A percentile compares a stretch with the other conserved stretches of the same genome.
Conservation (phyloP, 2,888 invertebrate genomes). For the Apamea anceps region DNA sequence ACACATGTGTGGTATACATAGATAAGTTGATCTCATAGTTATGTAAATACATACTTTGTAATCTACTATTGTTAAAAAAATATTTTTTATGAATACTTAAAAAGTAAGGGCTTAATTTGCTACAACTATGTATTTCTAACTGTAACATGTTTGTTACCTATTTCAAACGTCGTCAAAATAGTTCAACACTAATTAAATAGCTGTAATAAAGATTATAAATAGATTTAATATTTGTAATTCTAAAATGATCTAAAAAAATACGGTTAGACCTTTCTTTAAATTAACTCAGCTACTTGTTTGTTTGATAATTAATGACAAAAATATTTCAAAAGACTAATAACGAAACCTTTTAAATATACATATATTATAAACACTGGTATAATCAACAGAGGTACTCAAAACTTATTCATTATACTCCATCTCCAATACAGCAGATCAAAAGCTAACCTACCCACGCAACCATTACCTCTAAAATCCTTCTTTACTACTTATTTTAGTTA, state of each 20-base stretch:
- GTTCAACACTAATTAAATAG: conserved; percentile 4
- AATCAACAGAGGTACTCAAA: background rate
- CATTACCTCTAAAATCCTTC: conserved; percentile 16
- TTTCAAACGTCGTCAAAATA: background rate
- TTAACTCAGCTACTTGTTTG: background rate
- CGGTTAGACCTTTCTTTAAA: background rate
- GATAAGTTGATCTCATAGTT: background rate
- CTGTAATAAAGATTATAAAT: background rate
- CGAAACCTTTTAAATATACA: background rate
- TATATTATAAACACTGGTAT: background rate
- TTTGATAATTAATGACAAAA: background rate
- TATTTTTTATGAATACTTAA: background rate
- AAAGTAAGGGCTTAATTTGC: background rate
- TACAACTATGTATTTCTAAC: background rate
- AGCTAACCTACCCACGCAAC: background rate
- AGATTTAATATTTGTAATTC: background rate
- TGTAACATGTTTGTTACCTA: background rate
- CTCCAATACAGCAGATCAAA: background rate
- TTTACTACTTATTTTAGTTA: conserved; percentile 32
- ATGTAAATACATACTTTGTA: background rate
- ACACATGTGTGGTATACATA: conserved; percentile 13
- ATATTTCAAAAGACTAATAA: background rate
- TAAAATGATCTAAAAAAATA: background rate
- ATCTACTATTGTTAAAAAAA: background rate
- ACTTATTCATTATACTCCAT: background rate